Base-by-base conservation (phyloP, 35 echinoderm and acorn worm species). In the Acanthaster planci region DNA sequence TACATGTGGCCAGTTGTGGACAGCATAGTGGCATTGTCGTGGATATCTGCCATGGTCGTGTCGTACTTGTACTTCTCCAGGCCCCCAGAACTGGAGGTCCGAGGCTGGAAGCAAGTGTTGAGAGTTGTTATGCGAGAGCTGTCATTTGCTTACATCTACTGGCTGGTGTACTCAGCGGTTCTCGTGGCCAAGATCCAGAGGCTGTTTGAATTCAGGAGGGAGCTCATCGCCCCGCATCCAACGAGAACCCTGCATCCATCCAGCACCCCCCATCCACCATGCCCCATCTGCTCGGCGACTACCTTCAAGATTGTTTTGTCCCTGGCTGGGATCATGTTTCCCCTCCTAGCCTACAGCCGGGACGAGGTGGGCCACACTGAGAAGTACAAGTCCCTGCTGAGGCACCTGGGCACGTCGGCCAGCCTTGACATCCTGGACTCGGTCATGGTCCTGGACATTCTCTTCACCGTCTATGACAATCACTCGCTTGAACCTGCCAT, bases 171-270 rank as follows among this genome's bases (percentile, higher is more conserved):
- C 78, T 78, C 81, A 26, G 60, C 86, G 6, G 72, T 94, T n/a
- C 77, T 94, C 23, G 67, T 52, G 30, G 55, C 88, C n/a, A 94
- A 90, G 42, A 34, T 94, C 0, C 80, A 84, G 38, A 76, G 82
- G 60, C 82, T 94, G 92, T 94, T 94, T 59, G 84, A 79, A 12
- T 76, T 90, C 17, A 81, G 89, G 80, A 82, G 83, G 37, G 92
- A 94, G 36, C 17, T 85, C 4, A 6, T 47, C 42, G n/a, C n/a
- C n/a, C n/a, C n/a, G n/a, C n/a, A n/a, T 10, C 34, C 80, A 8
- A 16, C 29, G 19, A 8, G 2, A 2, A 4, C 5, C n/a, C 34
- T 10, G 36, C 10, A 10, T 10, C 21, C 21, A 15, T 32, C 30
- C 19, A n/a, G n/a, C n/a, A 0, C 60, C 18, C 55, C 55, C 36